Percentiles rank a stretch among this genome's conserved stretches.
Evolutionary conservation across 2,797 vertebrate genomes (phyloP).

Genomic region (Acipenser transmontanus): DNA sequence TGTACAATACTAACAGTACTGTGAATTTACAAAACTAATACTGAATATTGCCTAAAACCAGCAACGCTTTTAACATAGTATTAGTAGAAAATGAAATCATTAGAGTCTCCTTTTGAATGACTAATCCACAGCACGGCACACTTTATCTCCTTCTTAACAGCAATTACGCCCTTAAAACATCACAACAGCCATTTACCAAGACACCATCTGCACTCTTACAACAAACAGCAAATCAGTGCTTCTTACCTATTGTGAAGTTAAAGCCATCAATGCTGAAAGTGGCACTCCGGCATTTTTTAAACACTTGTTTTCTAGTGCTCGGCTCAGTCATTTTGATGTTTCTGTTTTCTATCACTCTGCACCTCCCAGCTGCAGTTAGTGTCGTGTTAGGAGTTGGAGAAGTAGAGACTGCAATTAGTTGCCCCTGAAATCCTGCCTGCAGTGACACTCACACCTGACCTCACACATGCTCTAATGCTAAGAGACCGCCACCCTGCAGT

Average conservation of each 20-base stretch:
- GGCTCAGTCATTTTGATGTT: conserved; percentile 65
- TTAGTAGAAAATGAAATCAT: too few species aligned
- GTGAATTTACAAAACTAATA: too few species aligned
- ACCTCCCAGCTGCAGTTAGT: conserved; percentile 10
- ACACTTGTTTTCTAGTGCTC: conserved; percentile 78
- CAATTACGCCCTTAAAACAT: too few species aligned
- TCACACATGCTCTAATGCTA: conserved; percentile 28
- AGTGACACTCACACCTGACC: conserved; percentile 29
- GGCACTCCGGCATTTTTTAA: conserved; percentile 88
- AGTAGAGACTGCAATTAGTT: conserved; percentile 16
- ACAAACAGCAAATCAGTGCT: too few species aligned
- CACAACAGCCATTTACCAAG: too few species aligned
- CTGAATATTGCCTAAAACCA: too few species aligned
- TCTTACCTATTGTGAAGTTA: conserved; percentile 95
- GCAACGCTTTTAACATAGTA: too few species aligned
- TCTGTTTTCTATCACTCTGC: conserved; percentile 15
- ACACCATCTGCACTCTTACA: too few species aligned
- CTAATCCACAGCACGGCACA: too few species aligned
- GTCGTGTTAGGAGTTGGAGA: conserved; percentile 13
- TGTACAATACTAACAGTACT: too few species aligned
- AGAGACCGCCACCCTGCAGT: conserved; percentile 25
- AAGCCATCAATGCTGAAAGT: conserved; percentile 95
- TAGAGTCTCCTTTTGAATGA: too few species aligned
- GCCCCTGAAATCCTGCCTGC: conserved; percentile 30
- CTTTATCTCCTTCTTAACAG: too few species aligned